Base-by-base conservation (phyloP, 2,888 invertebrate genomes). In the Lissocephala sabroskyi region DNA sequence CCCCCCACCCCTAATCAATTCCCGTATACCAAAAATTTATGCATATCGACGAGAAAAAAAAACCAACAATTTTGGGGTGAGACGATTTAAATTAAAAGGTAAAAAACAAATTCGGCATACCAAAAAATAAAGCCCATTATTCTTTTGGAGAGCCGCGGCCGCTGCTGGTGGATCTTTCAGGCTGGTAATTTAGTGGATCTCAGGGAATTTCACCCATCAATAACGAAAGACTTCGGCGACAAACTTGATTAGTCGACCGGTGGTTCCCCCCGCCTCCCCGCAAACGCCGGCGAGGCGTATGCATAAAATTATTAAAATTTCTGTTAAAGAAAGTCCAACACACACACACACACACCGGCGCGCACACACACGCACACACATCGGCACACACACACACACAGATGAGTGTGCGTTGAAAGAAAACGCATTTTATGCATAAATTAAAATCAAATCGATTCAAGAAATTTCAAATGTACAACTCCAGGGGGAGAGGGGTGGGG, bases 221-320 rank as follows among this genome's bases (percentile, higher is more conserved):
- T 76, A 79, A 73, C 74, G 79, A 68, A 74, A 65, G 70, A 68
- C 74, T 77, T 68, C 65, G 62, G 74, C 59, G 74, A 70, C 77
- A 79, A 74, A 79, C 79, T 79, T 74, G 71, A 78, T 75, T 75
- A 73, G 70, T 42, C 56, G 35, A 29, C 11, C 29, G 57, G 51
- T 54, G 41, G 29, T 29, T 29, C 6, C 77, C 56, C 39, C 35
- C 47, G 17, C 35, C 42, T 41, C 30, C 43, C 40, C 36, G 37
- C 42, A 11, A 32, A 32, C 11, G 30, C 16, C 14, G 13, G 13
- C n/a, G 23, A 5, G 23, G 23, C 23, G 14, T 35, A 59, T 57
- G 78, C 71, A 73, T 70, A 71, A 78, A 73, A 73, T 78, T 78
- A 73, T 78, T 73, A 73, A 75, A 78, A 70, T 77, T n/a, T 77